Evolutionary conservation across 2,888 invertebrate species (phyloP).

Genomic region (Zelleria hepariella): DNA sequence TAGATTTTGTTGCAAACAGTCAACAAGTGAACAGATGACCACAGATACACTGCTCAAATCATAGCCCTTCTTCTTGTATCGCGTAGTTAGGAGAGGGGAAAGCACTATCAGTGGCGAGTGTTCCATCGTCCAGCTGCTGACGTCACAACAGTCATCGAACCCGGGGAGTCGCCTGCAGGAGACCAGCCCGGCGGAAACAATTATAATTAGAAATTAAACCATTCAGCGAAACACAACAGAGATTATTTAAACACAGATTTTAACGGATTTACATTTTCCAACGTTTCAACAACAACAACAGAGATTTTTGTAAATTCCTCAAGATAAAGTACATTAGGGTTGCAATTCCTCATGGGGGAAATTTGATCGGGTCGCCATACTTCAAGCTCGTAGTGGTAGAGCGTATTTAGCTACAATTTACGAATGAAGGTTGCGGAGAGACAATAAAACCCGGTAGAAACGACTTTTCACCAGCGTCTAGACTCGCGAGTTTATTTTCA

Average conservation of each 20-base stretch:
- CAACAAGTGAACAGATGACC: too few relatives aligned
- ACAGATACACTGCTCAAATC: too few relatives aligned
- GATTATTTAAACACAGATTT: too few relatives aligned
- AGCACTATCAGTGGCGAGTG: background rate
- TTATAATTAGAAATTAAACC: background rate
- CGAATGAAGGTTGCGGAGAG: background rate
- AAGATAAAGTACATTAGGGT: too few relatives aligned
- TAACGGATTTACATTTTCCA: too few relatives aligned
- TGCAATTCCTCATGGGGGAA: too few relatives aligned
- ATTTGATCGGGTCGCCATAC: background rate
- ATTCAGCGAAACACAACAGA: background rate
- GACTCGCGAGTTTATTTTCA: background rate
- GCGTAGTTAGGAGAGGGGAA: too few relatives aligned
- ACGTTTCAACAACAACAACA: too few relatives aligned
- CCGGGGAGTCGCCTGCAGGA: background rate
- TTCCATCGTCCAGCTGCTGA: background rate
- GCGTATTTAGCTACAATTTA: background rate
- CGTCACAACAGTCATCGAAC: background rate
- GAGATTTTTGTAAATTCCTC: too few relatives aligned
- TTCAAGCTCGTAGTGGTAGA: background rate
- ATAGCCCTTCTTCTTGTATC: too few relatives aligned
- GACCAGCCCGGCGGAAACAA: background rate
- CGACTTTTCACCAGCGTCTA: background rate
- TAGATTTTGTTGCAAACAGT: too few relatives aligned
- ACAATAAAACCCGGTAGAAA: background rate